phyloP scores from a whole-genome alignment of 2,113 vertebrate species.

The Puntigrus tetrazona region DNA sequence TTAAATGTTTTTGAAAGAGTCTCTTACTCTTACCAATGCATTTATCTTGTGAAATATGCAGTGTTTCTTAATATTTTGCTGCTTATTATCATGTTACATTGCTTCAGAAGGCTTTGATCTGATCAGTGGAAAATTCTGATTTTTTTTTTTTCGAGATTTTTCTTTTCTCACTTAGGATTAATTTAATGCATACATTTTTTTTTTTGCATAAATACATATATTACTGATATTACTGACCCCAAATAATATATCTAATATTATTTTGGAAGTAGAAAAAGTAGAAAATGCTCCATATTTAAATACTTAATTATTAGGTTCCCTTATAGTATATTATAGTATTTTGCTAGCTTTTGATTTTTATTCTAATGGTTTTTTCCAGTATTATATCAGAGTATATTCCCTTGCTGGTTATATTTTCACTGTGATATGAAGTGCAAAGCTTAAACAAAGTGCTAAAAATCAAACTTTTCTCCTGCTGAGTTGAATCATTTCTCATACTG shows the following conservation, averaged over 20 bases:
- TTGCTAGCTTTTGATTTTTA: neutral
- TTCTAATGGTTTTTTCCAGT: neutral
- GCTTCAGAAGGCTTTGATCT: neutral
- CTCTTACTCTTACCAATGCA: neutral
- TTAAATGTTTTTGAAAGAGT: neutral
- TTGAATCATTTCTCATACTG: neutral
- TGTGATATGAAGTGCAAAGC: neutral
- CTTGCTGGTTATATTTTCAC: neutral
- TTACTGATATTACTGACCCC: neutral
- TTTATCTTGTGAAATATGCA: neutral
- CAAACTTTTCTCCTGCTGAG: slow-evolving; percentile 10
- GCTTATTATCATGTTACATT: neutral
- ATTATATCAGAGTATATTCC: neutral
- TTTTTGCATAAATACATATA: too few relatives aligned
- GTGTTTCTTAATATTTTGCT: neutral
- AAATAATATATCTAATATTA: neutral
- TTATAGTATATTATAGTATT: neutral
- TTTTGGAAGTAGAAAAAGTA: neutral
- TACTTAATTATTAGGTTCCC: neutral
- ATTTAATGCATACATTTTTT: neutral
- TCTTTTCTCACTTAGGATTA: neutral
- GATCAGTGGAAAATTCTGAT: neutral
- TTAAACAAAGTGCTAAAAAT: slow-evolving; percentile 8
- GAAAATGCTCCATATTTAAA: neutral
- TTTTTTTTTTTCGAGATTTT: too few relatives aligned